A percentile compares a stretch with the other conserved stretches of the same genome.
Conservation (phyloP, 1,140 invertebrate genomes). For the Cydia strobilella region DNA sequence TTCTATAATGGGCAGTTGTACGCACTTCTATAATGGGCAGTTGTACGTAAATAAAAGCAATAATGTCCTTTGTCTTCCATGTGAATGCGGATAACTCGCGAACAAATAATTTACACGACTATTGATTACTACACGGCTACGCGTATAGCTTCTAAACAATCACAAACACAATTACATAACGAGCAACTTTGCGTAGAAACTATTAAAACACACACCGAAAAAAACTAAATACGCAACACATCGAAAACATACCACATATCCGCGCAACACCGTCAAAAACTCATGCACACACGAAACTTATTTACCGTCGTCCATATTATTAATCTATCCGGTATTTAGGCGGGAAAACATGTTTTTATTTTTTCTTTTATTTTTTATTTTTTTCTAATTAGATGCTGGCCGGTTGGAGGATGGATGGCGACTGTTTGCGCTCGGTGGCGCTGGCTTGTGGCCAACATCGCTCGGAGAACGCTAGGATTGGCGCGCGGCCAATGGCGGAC, state of each 20-base stretch:
- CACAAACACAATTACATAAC: constrained; percentile 39
- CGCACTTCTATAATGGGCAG: constrained; percentile 1
- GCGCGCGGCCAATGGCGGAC: constrained; percentile 50
- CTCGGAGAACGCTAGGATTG: constrained; percentile 42
- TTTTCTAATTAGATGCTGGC: constrained; percentile 45
- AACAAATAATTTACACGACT: neutral
- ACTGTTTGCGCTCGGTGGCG: constrained; percentile 58
- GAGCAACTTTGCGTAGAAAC: constrained; percentile 34
- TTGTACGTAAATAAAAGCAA: neutral
- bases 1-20: neutral
- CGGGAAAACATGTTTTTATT: constrained; percentile 58
- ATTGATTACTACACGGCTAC: neutral
- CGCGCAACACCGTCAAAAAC: constrained; percentile 33
- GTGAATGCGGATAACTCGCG: neutral
- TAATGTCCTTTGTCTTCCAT: neutral
- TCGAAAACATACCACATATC: constrained; percentile 26
- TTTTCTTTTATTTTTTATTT: constrained; percentile 44
- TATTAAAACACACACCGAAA: constrained; percentile 28
- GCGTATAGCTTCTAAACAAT: constrained; percentile 33
- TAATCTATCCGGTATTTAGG: constrained; percentile 54
- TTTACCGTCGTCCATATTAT: constrained; percentile 73
- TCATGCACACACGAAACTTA: constrained; percentile 54
- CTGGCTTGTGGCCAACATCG: constrained; percentile 56
- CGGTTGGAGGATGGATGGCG: constrained; percentile 47
- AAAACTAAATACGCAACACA: constrained; percentile 9